phyloP scores from a whole-genome alignment of 2,888 invertebrate species.

The Pocota personata region DNA sequence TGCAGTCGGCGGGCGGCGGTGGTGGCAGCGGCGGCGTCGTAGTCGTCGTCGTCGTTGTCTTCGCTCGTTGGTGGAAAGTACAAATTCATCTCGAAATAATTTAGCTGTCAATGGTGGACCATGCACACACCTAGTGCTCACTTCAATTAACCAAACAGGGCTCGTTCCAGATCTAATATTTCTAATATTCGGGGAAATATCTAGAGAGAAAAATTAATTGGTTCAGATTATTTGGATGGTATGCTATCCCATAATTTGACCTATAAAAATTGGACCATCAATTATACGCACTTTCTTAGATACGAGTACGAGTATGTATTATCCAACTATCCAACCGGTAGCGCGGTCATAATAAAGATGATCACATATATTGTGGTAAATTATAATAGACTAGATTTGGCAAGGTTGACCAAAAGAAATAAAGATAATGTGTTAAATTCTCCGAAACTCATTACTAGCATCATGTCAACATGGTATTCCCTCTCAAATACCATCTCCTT shows the following conservation, averaged over 20 bases:
- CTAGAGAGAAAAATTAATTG: conserved; percentile 51
- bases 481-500: conserved; percentile 45
- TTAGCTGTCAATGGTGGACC: conserved; percentile 63
- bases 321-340: conserved; percentile 50
- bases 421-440: neutral
- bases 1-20: conserved; percentile 29
- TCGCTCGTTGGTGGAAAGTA: conserved; percentile 44
- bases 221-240: conserved; percentile 40
- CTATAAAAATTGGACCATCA: conserved; percentile 59
- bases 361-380: conserved; percentile 42
- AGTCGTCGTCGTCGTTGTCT: neutral
- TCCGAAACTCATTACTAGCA: conserved; percentile 27
- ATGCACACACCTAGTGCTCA: conserved; percentile 44
- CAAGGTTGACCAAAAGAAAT: neutral
- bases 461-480: conserved; percentile 51
- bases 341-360: conserved; percentile 36
- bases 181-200: conserved; percentile 3
- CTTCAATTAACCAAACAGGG: conserved; percentile 58
- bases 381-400: conserved; percentile 32
- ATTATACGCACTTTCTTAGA: conserved; percentile 49
- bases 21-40: neutral
- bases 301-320: conserved; percentile 36
- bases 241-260: conserved; percentile 36
- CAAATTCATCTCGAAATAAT: conserved; percentile 69
- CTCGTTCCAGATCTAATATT: conserved; percentile 34